Evolutionary conservation across 1,140 invertebrate genomes (phyloP), one percentile per base, ranked within the genome.

Genomic region (Cotesia vestalis): DNA sequence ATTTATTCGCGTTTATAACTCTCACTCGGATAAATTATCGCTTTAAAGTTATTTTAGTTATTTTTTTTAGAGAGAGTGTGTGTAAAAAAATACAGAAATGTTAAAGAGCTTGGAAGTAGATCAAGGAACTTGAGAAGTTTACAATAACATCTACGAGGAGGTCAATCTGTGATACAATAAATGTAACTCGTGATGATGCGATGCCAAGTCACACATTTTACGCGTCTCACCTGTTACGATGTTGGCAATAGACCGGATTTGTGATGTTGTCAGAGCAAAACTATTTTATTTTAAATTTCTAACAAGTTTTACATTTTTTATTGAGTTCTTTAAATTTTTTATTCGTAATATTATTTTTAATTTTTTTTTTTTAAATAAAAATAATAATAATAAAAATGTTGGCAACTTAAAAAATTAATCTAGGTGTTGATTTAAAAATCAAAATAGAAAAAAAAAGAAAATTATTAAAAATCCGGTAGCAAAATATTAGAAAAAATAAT

Each of bases 131-230:
- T 27, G 14, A 46, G 63, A 46, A 66, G 46, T 66, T 46, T 46
- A 52, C 63, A 66, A 46, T 27, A 46, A 66, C 17, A 52, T 46
- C 38, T n/a, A 11, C 4, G 46, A 46, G 40, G 40, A 46, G 40
- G 14, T 27, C 9, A 51, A 27, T 11, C n/a, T n/a, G 63, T 27
- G 36, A 38, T 20, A 66, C 38, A 66, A 66, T 66, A 52, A 66
- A 66, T 66, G 63, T 52, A 20, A 51, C 17, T 66, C n/a, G 17
- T 20, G 36, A 61, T 52, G 57, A 51, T 71, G 69, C 69, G 57
- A 51, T 71, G 69, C 69, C 69, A 71, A 71, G 69, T 64, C 34
- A 53, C 51, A 64, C 38, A 63, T 35, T 71, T 71, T 71, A 71
- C 51, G 34, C 52, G 14, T 20, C n/a, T 64, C 61, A 71, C 69